A percentile compares a stretch with the other conserved stretches of the same genome.
Evolutionary conservation across 1,140 invertebrate genomes (phyloP).

Genomic region (Adoxophyes honmai): DNA sequence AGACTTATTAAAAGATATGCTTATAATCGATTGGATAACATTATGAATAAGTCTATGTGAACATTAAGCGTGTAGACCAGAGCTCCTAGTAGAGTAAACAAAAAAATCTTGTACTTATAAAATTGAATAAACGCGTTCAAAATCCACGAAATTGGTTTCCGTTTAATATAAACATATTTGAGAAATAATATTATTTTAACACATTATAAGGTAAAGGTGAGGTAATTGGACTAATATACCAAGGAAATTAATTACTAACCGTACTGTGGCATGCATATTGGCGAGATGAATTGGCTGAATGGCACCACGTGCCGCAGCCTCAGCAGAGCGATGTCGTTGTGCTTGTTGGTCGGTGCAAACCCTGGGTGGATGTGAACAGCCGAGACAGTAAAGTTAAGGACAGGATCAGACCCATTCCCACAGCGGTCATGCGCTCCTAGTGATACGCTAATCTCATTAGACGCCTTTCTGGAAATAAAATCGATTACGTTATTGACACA

Average conservation of each 20-base stretch:
- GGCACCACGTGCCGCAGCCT: constrained; percentile 72
- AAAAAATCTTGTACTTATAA: too few relatives aligned
- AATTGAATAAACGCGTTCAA: too few relatives aligned
- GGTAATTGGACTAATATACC: not conserved
- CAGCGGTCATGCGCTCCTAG: constrained; percentile 77
- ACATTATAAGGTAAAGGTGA: too few relatives aligned
- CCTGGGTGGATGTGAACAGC: constrained; percentile 71
- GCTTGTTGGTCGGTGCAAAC: constrained; percentile 70
- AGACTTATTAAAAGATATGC: constrained; percentile 5
- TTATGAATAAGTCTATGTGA: too few relatives aligned
- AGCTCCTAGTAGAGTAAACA: too few relatives aligned
- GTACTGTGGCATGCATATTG: constrained; percentile 79
- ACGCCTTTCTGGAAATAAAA: constrained; percentile 52
- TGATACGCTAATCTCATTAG: constrained; percentile 72
- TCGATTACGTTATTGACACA: too few relatives aligned
- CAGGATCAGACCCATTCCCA: constrained; percentile 49
- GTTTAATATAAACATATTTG: too few relatives aligned
- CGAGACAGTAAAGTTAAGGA: constrained; percentile 70
- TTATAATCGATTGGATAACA: too few relatives aligned
- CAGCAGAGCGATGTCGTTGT: constrained; percentile 80
- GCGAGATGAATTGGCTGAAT: constrained; percentile 76
- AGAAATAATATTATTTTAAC: too few relatives aligned
- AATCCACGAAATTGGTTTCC: too few relatives aligned
- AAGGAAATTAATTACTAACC: constrained; percentile 44
- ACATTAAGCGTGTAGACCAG: too few relatives aligned